phyloP scores from a whole-genome alignment of 2,797 vertebrate genomes.

The Sebastes vulpes region DNA sequence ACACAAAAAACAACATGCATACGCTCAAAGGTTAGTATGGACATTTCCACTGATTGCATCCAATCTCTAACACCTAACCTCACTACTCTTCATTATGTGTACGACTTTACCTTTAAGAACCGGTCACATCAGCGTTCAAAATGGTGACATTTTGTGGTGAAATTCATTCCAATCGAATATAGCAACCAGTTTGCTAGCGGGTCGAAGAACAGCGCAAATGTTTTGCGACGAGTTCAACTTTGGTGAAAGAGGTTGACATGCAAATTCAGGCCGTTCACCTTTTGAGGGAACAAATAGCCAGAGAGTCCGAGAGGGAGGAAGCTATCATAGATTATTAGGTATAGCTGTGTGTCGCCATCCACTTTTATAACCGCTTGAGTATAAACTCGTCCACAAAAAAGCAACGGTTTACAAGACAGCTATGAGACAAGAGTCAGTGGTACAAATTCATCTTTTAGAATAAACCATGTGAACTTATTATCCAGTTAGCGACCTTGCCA shows the following conservation, averaged over 20 bases:
- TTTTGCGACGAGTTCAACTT: neutral
- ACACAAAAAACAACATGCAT: conserved; percentile 11
- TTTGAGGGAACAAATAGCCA: neutral
- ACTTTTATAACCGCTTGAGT: neutral
- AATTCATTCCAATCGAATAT: neutral
- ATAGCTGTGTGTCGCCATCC: neutral
- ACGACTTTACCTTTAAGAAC: neutral
- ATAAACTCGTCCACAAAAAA: neutral
- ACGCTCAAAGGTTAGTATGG: conserved; percentile 25
- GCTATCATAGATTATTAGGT: neutral
- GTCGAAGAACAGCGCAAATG: neutral
- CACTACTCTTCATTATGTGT: neutral
- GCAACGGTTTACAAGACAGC: neutral
- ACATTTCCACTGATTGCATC: neutral
- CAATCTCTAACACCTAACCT: neutral
- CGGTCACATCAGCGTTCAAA: neutral
- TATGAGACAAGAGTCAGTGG: neutral
- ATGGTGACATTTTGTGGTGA: neutral
- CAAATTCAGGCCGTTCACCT: neutral
- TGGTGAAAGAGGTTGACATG: neutral
- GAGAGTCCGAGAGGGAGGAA: neutral
- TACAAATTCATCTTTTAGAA: neutral
- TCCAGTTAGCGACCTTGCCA: neutral
- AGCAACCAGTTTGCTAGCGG: neutral
- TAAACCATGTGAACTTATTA: neutral